Base-by-base conservation (phyloP, 2,888 invertebrate genomes). In the Plagodis pulveraria region DNA sequence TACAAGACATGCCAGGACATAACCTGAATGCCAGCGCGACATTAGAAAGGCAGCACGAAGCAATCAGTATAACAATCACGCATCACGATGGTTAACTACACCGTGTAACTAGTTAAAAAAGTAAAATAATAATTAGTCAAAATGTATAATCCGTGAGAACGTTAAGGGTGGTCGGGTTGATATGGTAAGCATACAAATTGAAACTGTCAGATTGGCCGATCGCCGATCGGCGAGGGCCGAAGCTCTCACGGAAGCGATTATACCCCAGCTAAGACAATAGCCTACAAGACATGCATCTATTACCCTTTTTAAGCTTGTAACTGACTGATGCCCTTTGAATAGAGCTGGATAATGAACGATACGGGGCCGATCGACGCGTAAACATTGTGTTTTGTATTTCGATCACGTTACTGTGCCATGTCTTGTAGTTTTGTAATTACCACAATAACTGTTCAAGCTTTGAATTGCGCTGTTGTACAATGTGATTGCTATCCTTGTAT, bases 201-300 rank as follows among this genome's bases (percentile, higher is more conserved):
- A 74, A 81, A 74, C 72, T 80, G 85, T 85, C 83, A 80, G 83
- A 83, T 80, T 77, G 78, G 70, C 62, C 76, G 81, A 81, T 83
- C 83, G 74, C 72, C 70, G 72, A 68, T 64, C 76, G 76, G 72
- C 77, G 76, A 74, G 66, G 72, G 67, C 66, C 77, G 72, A 70
- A 73, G 76, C 85, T 91, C 91, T 90, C 91, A 91, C 89, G 91
- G 91, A 91, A 92, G 86, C 86, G 86, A 87, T 91, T 88, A 22
- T 22, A 88, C 86, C 80, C 71, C 69, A 66, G 70, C 76, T 84
- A 80, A 91, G 89, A 91, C 91, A 90, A 90, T 91, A 82, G 85
- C 77, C 80, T 83, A 86, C 89, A 87, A 89, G 86, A 81, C 87
- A 84, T 88, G 91, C 91, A 90, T 91, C 88, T 84, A 90, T 89